Percentiles rank a stretch among this genome's conserved stretches.
These are phyloP conservation scores for human (Homo sapiens) DNA, from an alignment of 2,113 vertebrate genomes.

Conservation along the genomic window DNA sequence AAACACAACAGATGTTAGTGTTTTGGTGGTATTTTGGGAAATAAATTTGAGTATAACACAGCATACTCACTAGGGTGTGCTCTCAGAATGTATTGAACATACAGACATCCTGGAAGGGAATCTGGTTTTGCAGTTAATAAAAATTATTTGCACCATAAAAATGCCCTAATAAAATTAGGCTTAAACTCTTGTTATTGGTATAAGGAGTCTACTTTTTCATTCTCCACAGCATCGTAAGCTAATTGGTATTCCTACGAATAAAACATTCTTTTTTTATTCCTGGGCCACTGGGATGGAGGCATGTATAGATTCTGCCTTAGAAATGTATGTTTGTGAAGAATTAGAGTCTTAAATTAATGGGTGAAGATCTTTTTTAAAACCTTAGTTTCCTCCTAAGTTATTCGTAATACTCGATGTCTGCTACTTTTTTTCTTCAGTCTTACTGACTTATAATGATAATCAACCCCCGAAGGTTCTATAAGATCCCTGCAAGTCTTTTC, in stretches of 20 bases:
- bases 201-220: neutral
- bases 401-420: neutral
- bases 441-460: neutral
- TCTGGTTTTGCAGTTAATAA: neutral
- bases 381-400: neutral
- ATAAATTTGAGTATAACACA: neutral
- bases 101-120: neutral
- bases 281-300: neutral
- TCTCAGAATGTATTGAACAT: neutral
- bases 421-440: neutral
- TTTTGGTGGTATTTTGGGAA: neutral
- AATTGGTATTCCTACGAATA: neutral
- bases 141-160: slow-evolving; percentile 10
- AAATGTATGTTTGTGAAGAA: neutral
- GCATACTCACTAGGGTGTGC: neutral
- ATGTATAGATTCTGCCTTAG: neutral
- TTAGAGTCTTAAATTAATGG: neutral
- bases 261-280: neutral
- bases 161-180: neutral
- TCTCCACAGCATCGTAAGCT: neutral
- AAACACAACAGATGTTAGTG: neutral
- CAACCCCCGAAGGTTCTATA: neutral
- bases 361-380: neutral
- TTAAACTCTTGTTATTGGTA: neutral
- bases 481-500: neutral